Evolutionary conservation across 2,113 vertebrate species (phyloP).

Genomic region (Vicugna pacos): DNA sequence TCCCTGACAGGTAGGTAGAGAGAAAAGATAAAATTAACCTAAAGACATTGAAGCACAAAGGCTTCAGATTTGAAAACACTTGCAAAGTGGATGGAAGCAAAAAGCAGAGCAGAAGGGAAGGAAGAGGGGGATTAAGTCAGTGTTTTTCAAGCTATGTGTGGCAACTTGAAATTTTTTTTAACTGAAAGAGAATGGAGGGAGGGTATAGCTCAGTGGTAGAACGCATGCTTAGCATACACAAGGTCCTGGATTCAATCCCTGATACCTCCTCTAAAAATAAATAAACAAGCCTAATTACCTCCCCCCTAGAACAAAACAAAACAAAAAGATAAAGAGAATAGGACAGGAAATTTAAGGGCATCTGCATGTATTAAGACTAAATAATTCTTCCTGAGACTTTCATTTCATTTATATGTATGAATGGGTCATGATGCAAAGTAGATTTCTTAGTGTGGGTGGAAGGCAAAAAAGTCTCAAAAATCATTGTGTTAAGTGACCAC

Average conservation of each 20-base stretch:
- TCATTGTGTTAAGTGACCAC: neutral
- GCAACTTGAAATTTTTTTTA: neutral
- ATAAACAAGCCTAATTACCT: too few species aligned
- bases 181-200: neutral
- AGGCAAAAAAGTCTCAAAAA: constrained; percentile 3
- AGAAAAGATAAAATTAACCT: neutral
- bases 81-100: neutral
- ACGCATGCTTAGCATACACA: too few species aligned
- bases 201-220: too few species aligned
- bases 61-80: constrained; percentile 2
- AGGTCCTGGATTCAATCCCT: too few species aligned
- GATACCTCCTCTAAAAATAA: too few species aligned
- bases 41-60: neutral
- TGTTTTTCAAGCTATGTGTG: neutral
- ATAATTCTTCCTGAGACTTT: neutral
- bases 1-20: neutral
- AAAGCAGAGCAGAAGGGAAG: neutral
- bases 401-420: neutral
- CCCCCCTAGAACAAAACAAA: too few species aligned
- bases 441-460: neutral
- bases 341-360: neutral
- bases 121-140: neutral
- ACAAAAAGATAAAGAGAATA: neutral
- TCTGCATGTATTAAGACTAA: neutral
- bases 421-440: neutral